A percentile compares a stretch with the other conserved stretches of the same genome.
These are phyloP conservation scores for Rhabdomys dilectus DNA, from an alignment of 2,113 vertebrate genomes.

Conservation along the genomic window DNA sequence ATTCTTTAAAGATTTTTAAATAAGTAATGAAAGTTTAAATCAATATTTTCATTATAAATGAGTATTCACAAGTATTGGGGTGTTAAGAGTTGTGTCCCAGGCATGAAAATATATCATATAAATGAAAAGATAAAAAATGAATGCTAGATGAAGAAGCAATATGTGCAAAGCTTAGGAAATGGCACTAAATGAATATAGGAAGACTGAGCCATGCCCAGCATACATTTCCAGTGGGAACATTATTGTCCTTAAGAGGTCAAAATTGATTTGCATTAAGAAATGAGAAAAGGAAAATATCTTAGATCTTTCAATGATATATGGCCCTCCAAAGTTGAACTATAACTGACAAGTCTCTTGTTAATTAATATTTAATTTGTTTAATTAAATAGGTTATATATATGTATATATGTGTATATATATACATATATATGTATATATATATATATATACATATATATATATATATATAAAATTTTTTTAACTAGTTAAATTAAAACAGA, in stretches of 20 bases:
- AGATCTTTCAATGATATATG: background rate
- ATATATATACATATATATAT: no score
- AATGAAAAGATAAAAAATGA: background rate
- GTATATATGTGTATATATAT: no score
- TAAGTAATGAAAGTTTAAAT: constrained; percentile 17
- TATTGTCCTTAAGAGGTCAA: background rate
- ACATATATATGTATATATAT: no score
- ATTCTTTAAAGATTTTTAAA: background rate
- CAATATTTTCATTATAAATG: background rate
- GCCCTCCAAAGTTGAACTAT: background rate
- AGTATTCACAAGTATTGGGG: background rate
- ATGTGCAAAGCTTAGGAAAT: background rate
- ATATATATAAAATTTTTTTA: no score
- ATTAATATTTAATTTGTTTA: constrained; percentile 33
- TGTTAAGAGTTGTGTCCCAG: background rate
- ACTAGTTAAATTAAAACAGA: constrained; percentile 34
- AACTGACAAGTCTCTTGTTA: background rate
- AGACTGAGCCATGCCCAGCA: background rate
- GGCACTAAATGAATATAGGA: background rate
- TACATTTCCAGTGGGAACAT: background rate
- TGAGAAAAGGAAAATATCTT: background rate
- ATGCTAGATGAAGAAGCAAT: background rate
- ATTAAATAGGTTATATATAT: background rate
- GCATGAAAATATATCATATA: background rate
- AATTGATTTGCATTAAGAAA: background rate